Evolutionary conservation across 2,113 vertebrate species (phyloP).

Genomic region (Nothoprocta pentlandii): DNA sequence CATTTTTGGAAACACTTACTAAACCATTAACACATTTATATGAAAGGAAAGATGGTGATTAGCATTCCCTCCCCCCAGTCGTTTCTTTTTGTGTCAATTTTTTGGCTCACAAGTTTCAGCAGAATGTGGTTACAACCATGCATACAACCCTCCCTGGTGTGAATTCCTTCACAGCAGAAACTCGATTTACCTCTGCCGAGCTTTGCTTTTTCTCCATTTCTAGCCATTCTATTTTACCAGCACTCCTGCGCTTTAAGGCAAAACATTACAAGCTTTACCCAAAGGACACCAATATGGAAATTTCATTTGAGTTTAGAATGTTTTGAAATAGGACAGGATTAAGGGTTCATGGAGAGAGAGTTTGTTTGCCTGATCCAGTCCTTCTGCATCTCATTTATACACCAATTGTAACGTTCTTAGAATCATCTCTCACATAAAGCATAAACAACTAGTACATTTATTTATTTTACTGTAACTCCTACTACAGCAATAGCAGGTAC

Average conservation of each 20-base stretch:
- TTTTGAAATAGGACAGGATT: background rate
- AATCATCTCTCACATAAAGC: background rate
- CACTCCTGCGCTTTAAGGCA: background rate
- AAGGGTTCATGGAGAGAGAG: background rate
- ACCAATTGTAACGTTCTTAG: slow-evolving; percentile 9
- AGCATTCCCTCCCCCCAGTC: background rate
- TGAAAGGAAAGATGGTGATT: slow-evolving; percentile 64
- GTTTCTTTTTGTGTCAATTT: slow-evolving; percentile 54
- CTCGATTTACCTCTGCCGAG: background rate
- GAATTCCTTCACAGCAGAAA: slow-evolving; percentile 39
- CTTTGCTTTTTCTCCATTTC: background rate
- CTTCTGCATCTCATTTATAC: background rate
- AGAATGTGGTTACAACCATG: slow-evolving; percentile 41
- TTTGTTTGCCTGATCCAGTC: background rate
- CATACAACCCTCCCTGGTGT: background rate
- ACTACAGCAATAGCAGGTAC: background rate
- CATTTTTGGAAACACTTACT: slow-evolving; percentile 71
- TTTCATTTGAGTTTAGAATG: background rate
- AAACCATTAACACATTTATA: slow-evolving; percentile 69
- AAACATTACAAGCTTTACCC: background rate
- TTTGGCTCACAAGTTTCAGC: slow-evolving; percentile 3
- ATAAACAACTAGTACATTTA: slow-evolving; percentile 41
- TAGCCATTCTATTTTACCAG: background rate
- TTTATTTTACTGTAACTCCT: slow-evolving; percentile 40
- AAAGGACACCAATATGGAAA: background rate